These are phyloP conservation scores for Drosophila gaucha DNA, from an alignment of 2,888 invertebrate genomes.

Conservation along the genomic window DNA sequence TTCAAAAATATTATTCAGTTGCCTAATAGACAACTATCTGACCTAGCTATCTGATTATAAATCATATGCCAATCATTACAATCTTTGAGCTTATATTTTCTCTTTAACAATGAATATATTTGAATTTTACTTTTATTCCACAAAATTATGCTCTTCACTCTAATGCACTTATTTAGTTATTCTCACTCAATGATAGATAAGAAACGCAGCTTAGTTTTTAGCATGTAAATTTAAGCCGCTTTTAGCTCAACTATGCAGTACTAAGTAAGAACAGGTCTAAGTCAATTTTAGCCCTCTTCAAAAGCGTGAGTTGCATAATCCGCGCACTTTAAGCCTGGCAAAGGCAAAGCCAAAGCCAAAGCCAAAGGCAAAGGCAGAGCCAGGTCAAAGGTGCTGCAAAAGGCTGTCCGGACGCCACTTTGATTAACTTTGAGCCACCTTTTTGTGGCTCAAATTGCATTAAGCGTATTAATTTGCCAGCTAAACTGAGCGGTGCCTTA, in stretches of 20 bases:
- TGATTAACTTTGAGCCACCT: constrained; percentile 50
- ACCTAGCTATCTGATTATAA: no score
- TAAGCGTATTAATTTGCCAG: constrained; percentile 65
- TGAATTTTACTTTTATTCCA: no score
- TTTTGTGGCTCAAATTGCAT: constrained; percentile 66
- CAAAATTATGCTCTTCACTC: not conserved
- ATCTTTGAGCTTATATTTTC: no score
- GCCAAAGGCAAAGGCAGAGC: constrained; percentile 4
- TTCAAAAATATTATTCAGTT: no score
- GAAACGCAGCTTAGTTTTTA: not conserved
- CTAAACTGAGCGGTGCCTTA: constrained; percentile 30
- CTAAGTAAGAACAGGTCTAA: constrained; percentile 11
- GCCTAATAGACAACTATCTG: no score
- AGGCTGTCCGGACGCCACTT: constrained; percentile 20
- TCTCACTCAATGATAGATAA: no score
- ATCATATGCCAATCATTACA: no score
- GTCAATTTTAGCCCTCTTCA: constrained; percentile 15
- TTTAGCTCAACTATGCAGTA: constrained; percentile 12
- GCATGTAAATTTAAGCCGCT: constrained; percentile 23
- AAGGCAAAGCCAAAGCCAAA: not conserved
- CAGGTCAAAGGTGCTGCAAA: constrained; percentile 25
- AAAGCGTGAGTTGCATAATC: constrained; percentile 27
- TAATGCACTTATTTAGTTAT: not conserved
- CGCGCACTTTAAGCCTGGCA: constrained; percentile 16
- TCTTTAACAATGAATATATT: not conserved